These are phyloP conservation scores for Maccullochella peelii DNA, from an alignment of 2,113 vertebrate species.

Conservation along the genomic window DNA sequence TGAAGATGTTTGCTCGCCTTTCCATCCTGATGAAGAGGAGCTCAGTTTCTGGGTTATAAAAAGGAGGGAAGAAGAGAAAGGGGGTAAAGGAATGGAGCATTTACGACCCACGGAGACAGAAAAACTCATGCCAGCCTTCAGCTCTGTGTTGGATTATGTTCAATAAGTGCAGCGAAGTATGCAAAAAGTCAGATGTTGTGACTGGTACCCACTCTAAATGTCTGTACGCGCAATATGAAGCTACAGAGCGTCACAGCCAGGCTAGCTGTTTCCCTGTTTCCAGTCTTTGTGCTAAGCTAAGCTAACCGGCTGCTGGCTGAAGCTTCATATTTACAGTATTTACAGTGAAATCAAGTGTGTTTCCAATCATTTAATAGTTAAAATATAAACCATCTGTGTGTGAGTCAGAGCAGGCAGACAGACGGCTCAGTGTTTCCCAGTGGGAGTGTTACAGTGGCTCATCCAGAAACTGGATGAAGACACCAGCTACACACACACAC, in stretches of 20 bases:
- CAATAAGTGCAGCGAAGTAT: too few relatives aligned
- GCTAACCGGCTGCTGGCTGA: too few relatives aligned
- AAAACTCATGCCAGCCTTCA: slow-evolving; percentile 9
- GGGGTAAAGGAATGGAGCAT: neutral
- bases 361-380: neutral
- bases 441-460: slow-evolving; percentile 23
- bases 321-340: too few relatives aligned
- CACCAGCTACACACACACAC: neutral
- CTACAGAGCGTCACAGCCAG: too few relatives aligned
- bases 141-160: slow-evolving; percentile 26
- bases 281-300: too few relatives aligned
- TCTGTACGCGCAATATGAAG: too few relatives aligned
- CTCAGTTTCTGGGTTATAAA: neutral
- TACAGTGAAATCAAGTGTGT: neutral
- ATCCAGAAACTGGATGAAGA: slow-evolving; percentile 20
- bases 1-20: neutral
- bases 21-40: neutral
- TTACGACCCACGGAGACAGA: neutral
- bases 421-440: slow-evolving; percentile 14
- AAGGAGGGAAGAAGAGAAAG: neutral
- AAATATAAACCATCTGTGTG: slow-evolving; percentile 2
- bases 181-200: too few relatives aligned
- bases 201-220: too few relatives aligned
- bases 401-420: neutral
- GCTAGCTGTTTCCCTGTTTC: too few relatives aligned